Evolutionary conservation across 1,140 invertebrate species (phyloP).

Genomic region (Lepidurus packardi): DNA sequence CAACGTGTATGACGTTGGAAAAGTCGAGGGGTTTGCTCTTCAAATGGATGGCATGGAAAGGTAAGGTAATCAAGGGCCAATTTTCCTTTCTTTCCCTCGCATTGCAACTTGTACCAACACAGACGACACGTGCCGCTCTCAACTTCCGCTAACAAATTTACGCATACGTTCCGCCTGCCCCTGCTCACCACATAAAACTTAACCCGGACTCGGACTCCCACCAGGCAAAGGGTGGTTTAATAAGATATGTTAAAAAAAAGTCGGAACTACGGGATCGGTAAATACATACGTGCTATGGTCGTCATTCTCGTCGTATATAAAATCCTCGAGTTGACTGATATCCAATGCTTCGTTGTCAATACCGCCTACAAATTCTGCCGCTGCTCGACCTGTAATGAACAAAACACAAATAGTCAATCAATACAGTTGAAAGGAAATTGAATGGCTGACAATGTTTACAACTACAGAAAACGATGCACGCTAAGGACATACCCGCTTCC

Average conservation of each 20-base stretch:
- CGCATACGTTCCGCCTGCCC: background rate
- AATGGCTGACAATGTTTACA: too few species aligned
- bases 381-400: slow-evolving; percentile 52
- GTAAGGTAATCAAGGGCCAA: slow-evolving; percentile 9
- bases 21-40: slow-evolving; percentile 8
- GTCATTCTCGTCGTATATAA: slow-evolving; percentile 60
- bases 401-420: background rate
- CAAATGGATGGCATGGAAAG: slow-evolving; percentile 26
- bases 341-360: slow-evolving; percentile 74
- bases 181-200: slow-evolving; percentile 23
- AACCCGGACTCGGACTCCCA: background rate
- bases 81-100: slow-evolving; percentile 23
- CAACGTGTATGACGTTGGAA: slow-evolving; percentile 2
- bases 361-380: slow-evolving; percentile 60
- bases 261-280: slow-evolving; percentile 35
- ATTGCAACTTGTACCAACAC: slow-evolving; percentile 17
- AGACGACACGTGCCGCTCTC: slow-evolving; percentile 27
- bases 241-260: slow-evolving; percentile 32
- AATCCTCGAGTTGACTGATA: slow-evolving; percentile 70
- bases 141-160: background rate
- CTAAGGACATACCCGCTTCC: too few species aligned
- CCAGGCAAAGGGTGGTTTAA: background rate
- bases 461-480: too few species aligned
- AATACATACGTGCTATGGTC: slow-evolving; percentile 48
- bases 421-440: too few species aligned